phyloP scores from a whole-genome alignment of 2,888 invertebrate species.

The Eupithecia dodoneata region DNA sequence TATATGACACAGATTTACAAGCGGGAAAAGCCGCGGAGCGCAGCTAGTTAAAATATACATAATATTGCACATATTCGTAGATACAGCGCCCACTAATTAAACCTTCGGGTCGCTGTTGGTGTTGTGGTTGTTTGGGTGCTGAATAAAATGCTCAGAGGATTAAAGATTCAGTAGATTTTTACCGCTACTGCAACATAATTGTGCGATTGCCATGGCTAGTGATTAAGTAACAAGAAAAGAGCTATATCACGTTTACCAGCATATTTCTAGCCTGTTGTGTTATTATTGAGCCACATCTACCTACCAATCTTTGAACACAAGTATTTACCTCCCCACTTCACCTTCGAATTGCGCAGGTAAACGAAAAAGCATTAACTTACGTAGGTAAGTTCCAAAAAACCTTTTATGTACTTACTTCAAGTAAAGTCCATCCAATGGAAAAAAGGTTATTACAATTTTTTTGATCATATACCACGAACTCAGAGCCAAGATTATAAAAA shows the following conservation, averaged over 20 bases:
- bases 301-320: constrained; percentile 5
- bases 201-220: background rate
- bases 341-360: background rate
- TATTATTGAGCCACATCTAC: background rate
- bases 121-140: too few relatives aligned
- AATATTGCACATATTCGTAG: too few relatives aligned
- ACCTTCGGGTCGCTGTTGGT: too few relatives aligned
- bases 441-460: background rate
- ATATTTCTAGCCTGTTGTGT: background rate
- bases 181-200: background rate
- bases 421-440: background rate
- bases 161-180: background rate
- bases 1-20: too few relatives aligned
- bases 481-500: background rate
- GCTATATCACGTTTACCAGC: background rate
- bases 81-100: too few relatives aligned
- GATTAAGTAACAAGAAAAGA: background rate
- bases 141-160: too few relatives aligned
- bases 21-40: too few relatives aligned
- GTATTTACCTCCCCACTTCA: background rate
- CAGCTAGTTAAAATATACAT: too few relatives aligned
- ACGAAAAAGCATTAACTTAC: background rate
- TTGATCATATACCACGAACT: background rate
- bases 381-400: background rate
- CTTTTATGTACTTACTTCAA: background rate